phyloP scores from a whole-genome alignment of 2,113 vertebrate genomes.

The Odocoileus hemionus region DNA sequence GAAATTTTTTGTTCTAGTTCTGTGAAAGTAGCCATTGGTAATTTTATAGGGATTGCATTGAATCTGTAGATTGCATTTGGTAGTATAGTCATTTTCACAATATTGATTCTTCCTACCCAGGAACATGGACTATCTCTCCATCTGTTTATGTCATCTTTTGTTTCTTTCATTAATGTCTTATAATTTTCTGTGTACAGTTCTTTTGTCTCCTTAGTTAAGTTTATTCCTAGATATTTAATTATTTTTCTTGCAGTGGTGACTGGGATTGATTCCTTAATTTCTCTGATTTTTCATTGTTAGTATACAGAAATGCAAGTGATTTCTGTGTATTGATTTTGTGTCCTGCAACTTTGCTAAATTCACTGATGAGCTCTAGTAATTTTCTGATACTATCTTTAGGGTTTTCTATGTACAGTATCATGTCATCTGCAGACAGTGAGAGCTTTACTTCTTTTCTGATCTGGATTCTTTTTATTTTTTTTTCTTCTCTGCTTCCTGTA shows the following conservation, averaged over 20 bases:
- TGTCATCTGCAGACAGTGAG: not conserved
- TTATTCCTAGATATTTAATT: not conserved
- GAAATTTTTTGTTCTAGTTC: not conserved
- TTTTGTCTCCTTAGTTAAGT: not conserved
- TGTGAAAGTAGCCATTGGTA: not conserved
- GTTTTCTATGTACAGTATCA: not conserved
- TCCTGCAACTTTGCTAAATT: not conserved
- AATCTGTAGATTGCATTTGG: not conserved
- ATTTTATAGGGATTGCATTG: not conserved
- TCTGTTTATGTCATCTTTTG: not conserved
- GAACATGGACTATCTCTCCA: not conserved
- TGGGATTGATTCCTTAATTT: not conserved
- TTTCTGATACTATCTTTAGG: not conserved
- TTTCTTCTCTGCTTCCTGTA: not conserved
- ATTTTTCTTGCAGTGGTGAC: not conserved
- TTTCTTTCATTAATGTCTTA: not conserved
- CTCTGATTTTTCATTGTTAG: not conserved
- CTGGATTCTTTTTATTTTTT: not conserved
- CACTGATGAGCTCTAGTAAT: not conserved
- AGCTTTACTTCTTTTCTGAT: not conserved
- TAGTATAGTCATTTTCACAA: not conserved
- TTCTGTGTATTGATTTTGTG: not conserved
- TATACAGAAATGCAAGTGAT: not conserved
- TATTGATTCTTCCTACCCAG: not conserved
- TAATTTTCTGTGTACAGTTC: not conserved